Evolutionary conservation across 2,113 vertebrate genomes (phyloP).

Genomic region (Gobiocypris rarus): DNA sequence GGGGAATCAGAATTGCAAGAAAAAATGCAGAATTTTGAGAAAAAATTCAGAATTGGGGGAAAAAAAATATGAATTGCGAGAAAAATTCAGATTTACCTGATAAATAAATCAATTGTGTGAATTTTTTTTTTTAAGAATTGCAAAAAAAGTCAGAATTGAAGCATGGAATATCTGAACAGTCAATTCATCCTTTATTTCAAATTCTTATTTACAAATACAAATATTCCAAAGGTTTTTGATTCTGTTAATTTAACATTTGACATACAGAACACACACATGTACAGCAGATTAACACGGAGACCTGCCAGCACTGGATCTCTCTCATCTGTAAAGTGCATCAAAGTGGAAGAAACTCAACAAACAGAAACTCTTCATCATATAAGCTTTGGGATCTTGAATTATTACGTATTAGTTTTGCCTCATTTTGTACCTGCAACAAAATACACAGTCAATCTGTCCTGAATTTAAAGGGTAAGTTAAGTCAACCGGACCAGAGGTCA

Average conservation of each 20-base stretch:
- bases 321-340: conserved; percentile 78
- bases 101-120: no score
- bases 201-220: conserved; percentile 70
- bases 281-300: conserved; percentile 55
- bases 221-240: conserved; percentile 65
- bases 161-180: no score
- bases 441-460: not conserved
- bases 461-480: not conserved
- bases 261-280: conserved; percentile 61
- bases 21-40: no score
- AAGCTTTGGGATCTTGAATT: conserved; percentile 44
- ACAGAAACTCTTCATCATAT: not conserved
- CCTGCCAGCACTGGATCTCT: conserved; percentile 55
- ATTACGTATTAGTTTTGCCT: not conserved
- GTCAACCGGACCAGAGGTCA: not conserved
- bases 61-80: no score
- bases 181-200: conserved; percentile 66
- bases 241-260: conserved; percentile 70
- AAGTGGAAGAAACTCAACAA: conserved; percentile 58
- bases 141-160: no score
- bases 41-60: no score
- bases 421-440: conserved; percentile 27
- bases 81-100: no score
- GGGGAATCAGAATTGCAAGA: no score
- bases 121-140: no score